Evolutionary conservation across 2,888 invertebrate species (phyloP).

Genomic region (Polydrusus tereticollis): DNA sequence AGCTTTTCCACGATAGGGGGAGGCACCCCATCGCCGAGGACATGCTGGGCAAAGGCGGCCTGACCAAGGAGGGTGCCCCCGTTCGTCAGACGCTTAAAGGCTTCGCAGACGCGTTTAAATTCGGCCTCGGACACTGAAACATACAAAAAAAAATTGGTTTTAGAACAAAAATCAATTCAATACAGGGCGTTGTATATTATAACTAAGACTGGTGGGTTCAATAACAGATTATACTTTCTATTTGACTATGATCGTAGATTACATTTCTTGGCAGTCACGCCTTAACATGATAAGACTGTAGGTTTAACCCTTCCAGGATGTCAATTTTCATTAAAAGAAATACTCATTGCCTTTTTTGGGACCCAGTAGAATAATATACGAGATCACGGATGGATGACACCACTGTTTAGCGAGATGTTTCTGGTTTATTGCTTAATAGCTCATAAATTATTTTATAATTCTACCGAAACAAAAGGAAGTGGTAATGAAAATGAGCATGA

Average conservation of each 20-base stretch:
- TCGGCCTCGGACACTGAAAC: conserved; percentile 85
- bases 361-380: too few relatives aligned
- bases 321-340: too few relatives aligned
- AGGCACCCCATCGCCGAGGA: conserved; percentile 89
- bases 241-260: too few relatives aligned
- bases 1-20: conserved; percentile 84
- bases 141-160: conserved; percentile 19
- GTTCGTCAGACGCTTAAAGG: conserved; percentile 87
- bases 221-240: too few relatives aligned
- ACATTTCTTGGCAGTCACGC: too few relatives aligned
- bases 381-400: too few relatives aligned
- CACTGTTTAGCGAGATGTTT: background rate
- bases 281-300: too few relatives aligned
- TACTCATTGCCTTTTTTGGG: too few relatives aligned
- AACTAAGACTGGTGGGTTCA: too few relatives aligned
- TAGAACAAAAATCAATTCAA: background rate
- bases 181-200: background rate
- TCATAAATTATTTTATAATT: background rate
- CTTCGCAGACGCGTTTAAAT: conserved; percentile 85
- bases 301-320: too few relatives aligned
- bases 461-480: background rate
- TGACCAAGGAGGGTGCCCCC: conserved; percentile 76
- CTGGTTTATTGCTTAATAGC: background rate
- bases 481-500: background rate
- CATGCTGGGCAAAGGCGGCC: conserved; percentile 85